Conservation (phyloP, 1,140 invertebrate species). For the Galendromus occidentalis region DNA sequence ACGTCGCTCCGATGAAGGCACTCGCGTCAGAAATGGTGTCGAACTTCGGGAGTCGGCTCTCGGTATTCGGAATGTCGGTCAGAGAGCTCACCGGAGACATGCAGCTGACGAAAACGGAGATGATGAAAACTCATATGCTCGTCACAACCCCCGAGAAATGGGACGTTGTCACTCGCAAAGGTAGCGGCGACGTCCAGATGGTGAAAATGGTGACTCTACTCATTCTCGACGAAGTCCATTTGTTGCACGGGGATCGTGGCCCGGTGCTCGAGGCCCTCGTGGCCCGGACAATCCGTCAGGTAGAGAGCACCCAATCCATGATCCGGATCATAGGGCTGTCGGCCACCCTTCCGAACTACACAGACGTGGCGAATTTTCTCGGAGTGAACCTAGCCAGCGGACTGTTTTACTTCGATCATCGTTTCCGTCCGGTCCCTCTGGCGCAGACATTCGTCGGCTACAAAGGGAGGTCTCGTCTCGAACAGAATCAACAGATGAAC, state of each 20-base stretch:
- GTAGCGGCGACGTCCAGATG: slow-evolving; percentile 68
- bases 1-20: slow-evolving; percentile 98
- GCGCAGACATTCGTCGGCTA: slow-evolving; percentile 79
- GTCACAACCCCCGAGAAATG: slow-evolving; percentile 98
- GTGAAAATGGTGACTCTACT: slow-evolving; percentile 75
- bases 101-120: slow-evolving; percentile 85
- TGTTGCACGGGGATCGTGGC: slow-evolving; percentile 88
- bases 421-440: slow-evolving; percentile 87
- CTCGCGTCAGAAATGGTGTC: slow-evolving; percentile 92
- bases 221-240: slow-evolving; percentile 96
- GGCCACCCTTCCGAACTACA: slow-evolving; percentile 91
- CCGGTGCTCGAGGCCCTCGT: slow-evolving; percentile 94
- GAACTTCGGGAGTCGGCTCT: slow-evolving; percentile 66
- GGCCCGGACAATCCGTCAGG: slow-evolving; percentile 76
- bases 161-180: slow-evolving; percentile 96
- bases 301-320: slow-evolving; percentile 86
- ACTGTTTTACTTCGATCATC: slow-evolving; percentile 88
- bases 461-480: slow-evolving; percentile 50
- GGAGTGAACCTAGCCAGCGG: slow-evolving; percentile 78
- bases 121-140: slow-evolving; percentile 87
- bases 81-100: slow-evolving; percentile 93
- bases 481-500: slow-evolving; percentile 71
- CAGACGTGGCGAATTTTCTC: slow-evolving; percentile 85
- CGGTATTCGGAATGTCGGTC: slow-evolving; percentile 55
- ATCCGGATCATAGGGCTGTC: slow-evolving; percentile 93